These are phyloP conservation scores for Pygocentrus nattereri DNA, from an alignment of 2,797 vertebrate species.

Conservation along the genomic window DNA sequence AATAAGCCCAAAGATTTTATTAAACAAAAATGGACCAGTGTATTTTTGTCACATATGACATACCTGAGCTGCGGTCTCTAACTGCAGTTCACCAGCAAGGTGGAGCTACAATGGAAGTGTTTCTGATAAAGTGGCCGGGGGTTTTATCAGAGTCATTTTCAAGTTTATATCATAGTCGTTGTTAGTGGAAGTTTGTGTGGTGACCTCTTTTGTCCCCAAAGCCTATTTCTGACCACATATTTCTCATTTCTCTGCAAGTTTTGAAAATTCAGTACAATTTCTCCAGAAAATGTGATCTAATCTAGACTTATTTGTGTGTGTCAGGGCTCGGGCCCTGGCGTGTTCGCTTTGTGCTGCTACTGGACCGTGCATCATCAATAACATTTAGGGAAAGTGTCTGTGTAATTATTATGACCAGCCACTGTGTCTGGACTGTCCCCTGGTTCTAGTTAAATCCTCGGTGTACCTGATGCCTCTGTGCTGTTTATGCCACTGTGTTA, in stretches of 20 bases:
- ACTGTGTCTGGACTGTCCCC: background rate
- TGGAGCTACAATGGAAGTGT: too few species aligned
- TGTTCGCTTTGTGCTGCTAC: constrained; percentile 8
- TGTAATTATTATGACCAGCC: constrained; percentile 39
- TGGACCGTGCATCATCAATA: constrained; percentile 52
- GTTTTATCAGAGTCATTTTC: too few species aligned
- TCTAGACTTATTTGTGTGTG: constrained; percentile 12
- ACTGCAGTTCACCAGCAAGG: too few species aligned
- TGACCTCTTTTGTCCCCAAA: too few species aligned
- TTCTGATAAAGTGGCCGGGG: too few species aligned
- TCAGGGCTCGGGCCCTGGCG: background rate
- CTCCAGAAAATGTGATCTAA: constrained; percentile 8
- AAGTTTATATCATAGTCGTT: too few species aligned
- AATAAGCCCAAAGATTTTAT: too few species aligned
- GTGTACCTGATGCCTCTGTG: background rate
- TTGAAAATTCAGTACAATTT: background rate
- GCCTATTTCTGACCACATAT: too few species aligned
- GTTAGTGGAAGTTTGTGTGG: too few species aligned
- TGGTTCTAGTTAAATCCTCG: background rate
- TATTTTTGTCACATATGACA: too few species aligned
- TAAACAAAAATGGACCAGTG: too few species aligned
- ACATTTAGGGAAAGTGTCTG: constrained; percentile 40
- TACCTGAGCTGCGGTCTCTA: too few species aligned
- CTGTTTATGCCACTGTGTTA: background rate
- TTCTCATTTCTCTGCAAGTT: background rate